Evolutionary conservation across 2,113 vertebrate species (phyloP).

Genomic region (Sterrhoptilus dennistouni): DNA sequence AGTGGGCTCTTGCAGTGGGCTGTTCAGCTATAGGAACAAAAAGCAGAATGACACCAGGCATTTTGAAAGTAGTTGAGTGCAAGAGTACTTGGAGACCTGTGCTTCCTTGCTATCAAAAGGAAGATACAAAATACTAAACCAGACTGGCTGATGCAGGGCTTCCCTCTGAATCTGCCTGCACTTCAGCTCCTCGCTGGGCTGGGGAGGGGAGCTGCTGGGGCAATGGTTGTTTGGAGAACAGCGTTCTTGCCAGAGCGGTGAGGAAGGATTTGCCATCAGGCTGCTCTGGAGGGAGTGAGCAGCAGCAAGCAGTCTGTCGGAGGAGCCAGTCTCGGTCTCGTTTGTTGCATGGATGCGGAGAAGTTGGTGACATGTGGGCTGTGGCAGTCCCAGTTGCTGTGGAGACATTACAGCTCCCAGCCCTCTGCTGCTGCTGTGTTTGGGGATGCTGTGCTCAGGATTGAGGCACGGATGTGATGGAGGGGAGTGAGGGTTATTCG

Average conservation of each 20-base stretch:
- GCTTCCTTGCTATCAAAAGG: background rate
- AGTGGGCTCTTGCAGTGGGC: background rate
- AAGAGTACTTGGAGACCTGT: background rate
- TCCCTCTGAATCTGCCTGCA: background rate
- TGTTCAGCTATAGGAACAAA: background rate
- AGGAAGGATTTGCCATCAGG: background rate
- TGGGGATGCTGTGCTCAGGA: background rate
- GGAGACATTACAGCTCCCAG: background rate
- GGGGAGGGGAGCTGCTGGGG: background rate
- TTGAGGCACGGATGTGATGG: background rate
- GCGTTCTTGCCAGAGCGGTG: accelerated
- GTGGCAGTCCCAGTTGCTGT: slow-evolving; percentile 3
- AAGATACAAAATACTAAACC: background rate
- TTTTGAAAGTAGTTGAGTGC: background rate
- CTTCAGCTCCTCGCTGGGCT: accelerated
- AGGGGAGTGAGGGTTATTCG: background rate
- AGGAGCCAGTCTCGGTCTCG: background rate
- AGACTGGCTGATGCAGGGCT: background rate
- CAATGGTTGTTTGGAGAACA: background rate
- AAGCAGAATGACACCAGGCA: background rate
- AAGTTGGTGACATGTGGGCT: background rate
- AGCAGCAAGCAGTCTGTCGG: background rate
- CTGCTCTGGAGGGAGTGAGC: background rate
- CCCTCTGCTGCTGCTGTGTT: background rate
- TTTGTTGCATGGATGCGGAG: background rate